Evolutionary conservation across 2,113 vertebrate genomes (phyloP).

Genomic region (Aspidoscelis tigris): DNA sequence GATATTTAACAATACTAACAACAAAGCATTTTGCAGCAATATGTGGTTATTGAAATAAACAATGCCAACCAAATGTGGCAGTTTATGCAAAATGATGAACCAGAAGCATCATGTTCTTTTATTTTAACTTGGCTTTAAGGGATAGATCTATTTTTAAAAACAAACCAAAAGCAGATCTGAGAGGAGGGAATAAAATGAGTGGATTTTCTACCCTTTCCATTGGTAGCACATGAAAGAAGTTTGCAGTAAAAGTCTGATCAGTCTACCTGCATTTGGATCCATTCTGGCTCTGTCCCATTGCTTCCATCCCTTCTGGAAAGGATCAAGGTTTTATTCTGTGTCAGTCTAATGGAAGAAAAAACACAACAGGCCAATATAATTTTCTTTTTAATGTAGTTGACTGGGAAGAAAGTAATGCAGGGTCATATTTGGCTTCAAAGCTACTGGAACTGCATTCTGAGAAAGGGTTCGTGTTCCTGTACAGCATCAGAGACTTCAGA

Average conservation of each 20-base stretch:
- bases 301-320: neutral
- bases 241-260: neutral
- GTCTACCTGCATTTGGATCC: neutral
- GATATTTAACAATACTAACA: too few relatives aligned
- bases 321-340: constrained; percentile 1
- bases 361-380: neutral
- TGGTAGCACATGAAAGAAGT: neutral
- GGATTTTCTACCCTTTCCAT: neutral
- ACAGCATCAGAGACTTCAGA: neutral
- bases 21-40: too few relatives aligned
- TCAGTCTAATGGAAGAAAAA: neutral
- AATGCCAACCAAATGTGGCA: too few relatives aligned
- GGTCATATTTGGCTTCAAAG: neutral
- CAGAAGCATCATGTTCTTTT: too few relatives aligned
- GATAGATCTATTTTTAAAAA: neutral
- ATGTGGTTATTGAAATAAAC: too few relatives aligned
- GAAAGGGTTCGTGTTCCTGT: neutral
- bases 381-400: neutral
- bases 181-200: neutral
- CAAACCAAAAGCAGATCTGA: neutral
- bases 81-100: too few relatives aligned
- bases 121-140: too few relatives aligned
- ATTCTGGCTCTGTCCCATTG: neutral
- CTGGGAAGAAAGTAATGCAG: too few relatives aligned
- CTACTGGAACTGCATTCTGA: neutral